Evolutionary conservation across 2,113 vertebrate species (phyloP).

Genomic region (Chrysochloris asiatica): DNA sequence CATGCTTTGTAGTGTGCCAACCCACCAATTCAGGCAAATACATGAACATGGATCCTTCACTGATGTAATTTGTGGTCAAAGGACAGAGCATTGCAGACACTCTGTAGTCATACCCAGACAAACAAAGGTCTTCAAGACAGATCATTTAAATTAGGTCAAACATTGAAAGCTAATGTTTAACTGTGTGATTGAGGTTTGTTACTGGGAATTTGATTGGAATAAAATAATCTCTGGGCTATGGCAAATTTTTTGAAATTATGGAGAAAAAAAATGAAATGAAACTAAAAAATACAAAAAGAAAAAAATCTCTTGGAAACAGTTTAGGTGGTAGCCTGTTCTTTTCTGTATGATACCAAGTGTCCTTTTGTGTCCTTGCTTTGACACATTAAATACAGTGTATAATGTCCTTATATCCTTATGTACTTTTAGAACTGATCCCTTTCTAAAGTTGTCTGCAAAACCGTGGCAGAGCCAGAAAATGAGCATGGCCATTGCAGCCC

Average conservation of each 20-base stretch:
- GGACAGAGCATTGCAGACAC: background rate
- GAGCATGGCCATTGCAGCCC: background rate
- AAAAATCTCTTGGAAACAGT: background rate
- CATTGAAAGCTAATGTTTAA: background rate
- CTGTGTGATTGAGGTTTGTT: background rate
- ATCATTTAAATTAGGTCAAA: background rate
- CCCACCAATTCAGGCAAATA: conserved; percentile 17
- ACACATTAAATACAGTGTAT: background rate
- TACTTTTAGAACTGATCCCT: background rate
- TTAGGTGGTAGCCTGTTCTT: background rate
- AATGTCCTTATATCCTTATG: background rate
- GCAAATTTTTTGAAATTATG: background rate
- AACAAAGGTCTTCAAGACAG: background rate
- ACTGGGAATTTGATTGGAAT: conserved; percentile 4
- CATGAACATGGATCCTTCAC: rapidly evolving
- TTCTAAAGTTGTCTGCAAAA: background rate
- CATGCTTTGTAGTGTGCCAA: conserved; percentile 11
- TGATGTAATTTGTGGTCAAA: conserved; percentile 40
- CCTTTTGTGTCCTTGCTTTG: background rate
- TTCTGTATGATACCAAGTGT: background rate
- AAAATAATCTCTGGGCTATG: background rate
- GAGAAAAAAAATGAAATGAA: conserved; percentile 3
- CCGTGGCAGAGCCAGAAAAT: background rate
- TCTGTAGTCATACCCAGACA: background rate
- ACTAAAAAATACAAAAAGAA: background rate